Evolutionary conservation across 2,113 vertebrate species (phyloP).

Genomic region (Datnioides undecimradiatus): DNA sequence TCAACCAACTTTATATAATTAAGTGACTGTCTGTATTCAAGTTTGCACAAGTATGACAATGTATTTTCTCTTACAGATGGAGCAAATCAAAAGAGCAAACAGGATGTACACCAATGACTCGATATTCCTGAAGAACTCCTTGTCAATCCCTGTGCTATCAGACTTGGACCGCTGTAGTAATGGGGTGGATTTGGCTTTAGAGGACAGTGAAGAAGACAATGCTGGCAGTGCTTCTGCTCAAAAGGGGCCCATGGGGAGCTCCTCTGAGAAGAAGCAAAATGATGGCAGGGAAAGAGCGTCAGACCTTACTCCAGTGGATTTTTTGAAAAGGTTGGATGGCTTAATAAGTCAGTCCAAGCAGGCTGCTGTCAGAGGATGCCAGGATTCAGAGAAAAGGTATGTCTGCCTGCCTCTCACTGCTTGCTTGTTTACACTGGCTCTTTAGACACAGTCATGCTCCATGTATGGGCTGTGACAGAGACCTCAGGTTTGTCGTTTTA

Average conservation of each 20-base stretch:
- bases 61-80: slow-evolving; percentile 85
- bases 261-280: slow-evolving; percentile 12
- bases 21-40: background rate
- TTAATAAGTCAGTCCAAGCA: slow-evolving; percentile 90
- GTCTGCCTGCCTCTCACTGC: background rate
- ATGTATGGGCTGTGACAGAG: background rate
- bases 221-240: background rate
- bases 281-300: slow-evolving; percentile 7
- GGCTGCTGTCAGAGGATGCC: slow-evolving; percentile 84
- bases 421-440: background rate
- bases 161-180: slow-evolving; percentile 70
- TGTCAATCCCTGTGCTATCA: slow-evolving; percentile 87
- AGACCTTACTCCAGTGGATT: slow-evolving; percentile 88
- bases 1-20: no score
- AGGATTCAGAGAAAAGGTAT: slow-evolving; percentile 77
- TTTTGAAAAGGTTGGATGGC: slow-evolving; percentile 89
- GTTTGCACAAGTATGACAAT: background rate
- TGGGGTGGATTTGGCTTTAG: slow-evolving; percentile 50
- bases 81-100: slow-evolving; percentile 94
- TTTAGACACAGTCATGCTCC: background rate
- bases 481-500: background rate
- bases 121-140: slow-evolving; percentile 91
- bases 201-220: slow-evolving; percentile 14
- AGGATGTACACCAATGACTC: slow-evolving; percentile 95
- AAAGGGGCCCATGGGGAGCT: slow-evolving; percentile 45